A percentile compares a stretch with the other conserved stretches of the same genome.
phyloP scores from a whole-genome alignment of 2,113 vertebrate species.

The Saccopteryx bilineata region DNA sequence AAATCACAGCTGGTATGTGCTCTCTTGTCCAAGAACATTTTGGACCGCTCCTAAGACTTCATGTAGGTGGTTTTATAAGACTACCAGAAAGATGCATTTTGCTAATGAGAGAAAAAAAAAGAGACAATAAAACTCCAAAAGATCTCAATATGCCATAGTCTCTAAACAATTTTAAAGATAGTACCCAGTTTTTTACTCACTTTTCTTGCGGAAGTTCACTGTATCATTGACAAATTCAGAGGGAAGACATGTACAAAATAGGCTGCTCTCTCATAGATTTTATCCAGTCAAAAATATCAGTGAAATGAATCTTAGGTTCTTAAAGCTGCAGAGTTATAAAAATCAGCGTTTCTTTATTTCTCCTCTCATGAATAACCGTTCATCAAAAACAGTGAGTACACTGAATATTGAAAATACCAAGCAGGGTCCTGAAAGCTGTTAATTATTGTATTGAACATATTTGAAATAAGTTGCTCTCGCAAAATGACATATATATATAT shows the following conservation, averaged over 20 bases:
- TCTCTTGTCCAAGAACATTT: slow-evolving; percentile 61
- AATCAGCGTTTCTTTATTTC: slow-evolving; percentile 50
- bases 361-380: background rate
- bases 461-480: slow-evolving; percentile 59
- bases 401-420: slow-evolving; percentile 40
- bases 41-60: slow-evolving; percentile 57
- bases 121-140: background rate
- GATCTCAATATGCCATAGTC: slow-evolving; percentile 10
- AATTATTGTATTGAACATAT: slow-evolving; percentile 45
- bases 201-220: slow-evolving; percentile 25
- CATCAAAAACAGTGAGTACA: background rate
- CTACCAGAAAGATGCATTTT: slow-evolving; percentile 22
- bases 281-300: background rate
- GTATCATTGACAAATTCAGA: background rate
- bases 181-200: background rate
- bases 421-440: background rate
- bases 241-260: background rate
- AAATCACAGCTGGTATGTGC: slow-evolving; percentile 69
- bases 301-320: slow-evolving; percentile 27
- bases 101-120: slow-evolving; percentile 49
- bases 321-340: background rate
- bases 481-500: slow-evolving; percentile 14
- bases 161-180: slow-evolving; percentile 7
- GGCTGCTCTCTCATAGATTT: background rate
- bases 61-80: slow-evolving; percentile 68